phyloP scores from a whole-genome alignment of 2,797 vertebrate species.

The Coregonus suidteri region DNA sequence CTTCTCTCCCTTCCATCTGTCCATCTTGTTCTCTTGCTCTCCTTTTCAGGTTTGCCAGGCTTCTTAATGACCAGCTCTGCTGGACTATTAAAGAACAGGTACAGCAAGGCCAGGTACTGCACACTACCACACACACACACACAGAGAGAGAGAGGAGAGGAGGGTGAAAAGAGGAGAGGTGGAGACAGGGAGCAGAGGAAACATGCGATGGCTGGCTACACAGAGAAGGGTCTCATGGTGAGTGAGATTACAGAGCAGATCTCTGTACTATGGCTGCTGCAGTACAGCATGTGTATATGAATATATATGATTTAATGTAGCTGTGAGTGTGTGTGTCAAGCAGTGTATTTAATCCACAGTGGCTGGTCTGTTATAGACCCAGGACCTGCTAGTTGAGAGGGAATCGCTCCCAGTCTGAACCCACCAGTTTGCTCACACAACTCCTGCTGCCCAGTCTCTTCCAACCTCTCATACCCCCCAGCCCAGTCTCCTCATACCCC shows the following conservation, averaged over 20 bases:
- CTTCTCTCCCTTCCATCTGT: not conserved
- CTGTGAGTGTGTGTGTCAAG: slow-evolving; percentile 10
- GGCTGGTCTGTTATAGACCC: not conserved
- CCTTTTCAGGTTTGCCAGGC: not conserved
- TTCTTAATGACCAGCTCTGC: slow-evolving; percentile 34
- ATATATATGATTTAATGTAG: not conserved
- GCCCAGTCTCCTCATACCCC: no score
- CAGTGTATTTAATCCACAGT: slow-evolving; percentile 3
- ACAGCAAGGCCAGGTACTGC: not conserved
- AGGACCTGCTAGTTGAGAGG: not conserved
- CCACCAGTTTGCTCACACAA: not conserved
- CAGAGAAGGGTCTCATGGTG: not conserved
- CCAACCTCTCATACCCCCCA: no score
- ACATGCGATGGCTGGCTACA: not conserved
- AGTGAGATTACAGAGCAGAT: not conserved
- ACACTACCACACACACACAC: slow-evolving; percentile 1
- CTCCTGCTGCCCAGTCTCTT: not conserved
- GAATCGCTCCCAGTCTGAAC: not conserved
- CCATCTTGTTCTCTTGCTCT: slow-evolving; percentile 4
- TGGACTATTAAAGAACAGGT: slow-evolving; percentile 29
- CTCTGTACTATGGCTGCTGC: slow-evolving; percentile 1
- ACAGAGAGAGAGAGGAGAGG: not conserved
- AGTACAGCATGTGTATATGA: slow-evolving; percentile 10
- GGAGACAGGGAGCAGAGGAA: not conserved
- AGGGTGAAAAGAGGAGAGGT: slow-evolving; percentile 26